Evolutionary conservation across 1,140 invertebrate species (phyloP), one percentile per base, ranked within the genome.

Genomic region (Caerostris darwini): DNA sequence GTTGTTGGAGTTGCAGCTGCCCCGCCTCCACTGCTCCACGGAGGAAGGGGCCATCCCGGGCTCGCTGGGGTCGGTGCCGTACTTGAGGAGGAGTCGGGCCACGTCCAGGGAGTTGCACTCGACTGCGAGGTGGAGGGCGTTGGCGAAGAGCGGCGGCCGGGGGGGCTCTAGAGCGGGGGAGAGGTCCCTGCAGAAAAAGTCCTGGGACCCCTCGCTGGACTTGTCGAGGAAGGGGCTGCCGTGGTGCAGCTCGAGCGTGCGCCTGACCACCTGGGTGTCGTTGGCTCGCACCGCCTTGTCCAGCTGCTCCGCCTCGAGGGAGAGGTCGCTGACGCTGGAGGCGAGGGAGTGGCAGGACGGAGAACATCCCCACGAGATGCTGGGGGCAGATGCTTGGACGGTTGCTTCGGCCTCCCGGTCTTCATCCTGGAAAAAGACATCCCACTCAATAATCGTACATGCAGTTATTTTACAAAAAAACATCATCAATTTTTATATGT

Each of bases 91-190:
- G 0, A 97, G 95, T 12, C 96, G 95, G 0, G 96, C 96, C 2
- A 97, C 97, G 94, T 97, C 97, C 19, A 96, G 95, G 0, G 97
- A 96, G n/a, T 96, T 96, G 95, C 96, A 96, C 94, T 97, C 96
- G 19, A 97, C 96, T 4, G 97, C 97, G 82, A 97, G 95, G 95
- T 97, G 97, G 0, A 97, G 95, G 5, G 97, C 96, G 95, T 97
- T 97, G 93, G 96, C 96, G 95, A 97, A 97, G 54, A 97, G 96
- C 2, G 96, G 95, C 96, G 96, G 85, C 14, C 57, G 50, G 17
- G 57, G 77, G 6, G 82, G 69, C 5, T 83, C 88, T 6, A 86
- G 19, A 6, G 85, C 64, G 10, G 95, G 95, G 82, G 95, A 96
- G 88, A 95, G 94, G 83, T 95, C 95, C 59, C 95, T 94, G n/a